These are phyloP conservation scores for Calosoma granatense DNA, from an alignment of 1,140 invertebrate species.

Conservation along the genomic window DNA sequence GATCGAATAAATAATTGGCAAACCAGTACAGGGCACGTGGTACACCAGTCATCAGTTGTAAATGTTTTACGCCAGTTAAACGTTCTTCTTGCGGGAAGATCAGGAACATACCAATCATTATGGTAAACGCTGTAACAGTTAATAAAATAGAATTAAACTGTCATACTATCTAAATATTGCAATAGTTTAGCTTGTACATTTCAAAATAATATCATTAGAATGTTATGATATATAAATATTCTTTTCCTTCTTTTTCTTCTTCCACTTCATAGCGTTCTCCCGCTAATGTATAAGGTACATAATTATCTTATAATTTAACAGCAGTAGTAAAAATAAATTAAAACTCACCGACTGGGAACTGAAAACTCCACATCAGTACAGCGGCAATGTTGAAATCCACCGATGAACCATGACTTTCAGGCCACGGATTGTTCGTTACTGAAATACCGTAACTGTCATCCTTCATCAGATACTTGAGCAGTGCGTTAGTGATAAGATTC, in stretches of 20 bases:
- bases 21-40: conserved; percentile 46
- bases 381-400: conserved; percentile 20
- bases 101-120: conserved; percentile 32
- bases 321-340: neutral
- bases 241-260: no score
- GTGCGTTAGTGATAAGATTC: conserved; percentile 44
- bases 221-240: no score
- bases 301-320: no score
- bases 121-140: neutral
- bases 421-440: conserved; percentile 51
- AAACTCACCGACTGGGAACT: conserved; percentile 26
- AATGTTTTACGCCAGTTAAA: conserved; percentile 45
- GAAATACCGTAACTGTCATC: conserved; percentile 40
- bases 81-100: conserved; percentile 40
- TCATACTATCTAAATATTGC: no score
- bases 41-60: conserved; percentile 55
- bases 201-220: no score
- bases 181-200: no score
- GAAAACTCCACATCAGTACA: conserved; percentile 24
- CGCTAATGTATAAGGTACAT: no score
- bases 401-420: conserved; percentile 3
- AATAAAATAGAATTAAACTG: no score
- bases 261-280: no score
- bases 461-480: conserved; percentile 35
- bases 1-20: conserved; percentile 45